Conservation (phyloP, 2,888 invertebrate species). For the Schizaphis graminum region DNA sequence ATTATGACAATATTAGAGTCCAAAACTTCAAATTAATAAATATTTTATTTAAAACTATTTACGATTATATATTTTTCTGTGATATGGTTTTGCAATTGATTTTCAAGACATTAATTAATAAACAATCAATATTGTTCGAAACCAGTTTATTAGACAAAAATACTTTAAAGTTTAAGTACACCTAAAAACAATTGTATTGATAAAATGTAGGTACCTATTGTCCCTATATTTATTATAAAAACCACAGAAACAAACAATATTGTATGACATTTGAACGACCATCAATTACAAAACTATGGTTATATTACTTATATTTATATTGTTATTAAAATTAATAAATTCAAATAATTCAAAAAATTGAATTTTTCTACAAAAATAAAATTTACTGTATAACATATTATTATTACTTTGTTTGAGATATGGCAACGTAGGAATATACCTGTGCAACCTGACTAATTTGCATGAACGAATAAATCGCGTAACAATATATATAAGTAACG, state of each 20-base stretch:
- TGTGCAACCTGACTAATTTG: conserved; percentile 24
- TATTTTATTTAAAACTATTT: neutral
- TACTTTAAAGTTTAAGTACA: neutral
- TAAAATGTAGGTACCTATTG: neutral
- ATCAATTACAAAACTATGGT: neutral
- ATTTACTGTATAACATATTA: neutral
- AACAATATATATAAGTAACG: conserved; percentile 41
- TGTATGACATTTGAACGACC: neutral
- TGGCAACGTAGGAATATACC: conserved; percentile 20
- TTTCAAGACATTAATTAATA: neutral
- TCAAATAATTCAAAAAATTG: neutral
- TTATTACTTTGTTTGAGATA: conserved; percentile 43
- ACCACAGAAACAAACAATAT: neutral
- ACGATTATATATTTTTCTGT: neutral
- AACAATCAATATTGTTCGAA: neutral
- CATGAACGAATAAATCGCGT: conserved; percentile 54
- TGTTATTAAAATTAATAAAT: neutral
- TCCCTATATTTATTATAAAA: neutral
- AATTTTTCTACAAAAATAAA: neutral
- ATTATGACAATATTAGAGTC: neutral
- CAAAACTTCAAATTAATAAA: neutral
- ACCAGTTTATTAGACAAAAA: neutral
- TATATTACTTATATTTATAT: neutral
- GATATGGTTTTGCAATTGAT: neutral
- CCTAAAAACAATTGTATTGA: neutral